Evolutionary conservation across 2,113 vertebrate species (phyloP).

Genomic region (Proteles cristata): DNA sequence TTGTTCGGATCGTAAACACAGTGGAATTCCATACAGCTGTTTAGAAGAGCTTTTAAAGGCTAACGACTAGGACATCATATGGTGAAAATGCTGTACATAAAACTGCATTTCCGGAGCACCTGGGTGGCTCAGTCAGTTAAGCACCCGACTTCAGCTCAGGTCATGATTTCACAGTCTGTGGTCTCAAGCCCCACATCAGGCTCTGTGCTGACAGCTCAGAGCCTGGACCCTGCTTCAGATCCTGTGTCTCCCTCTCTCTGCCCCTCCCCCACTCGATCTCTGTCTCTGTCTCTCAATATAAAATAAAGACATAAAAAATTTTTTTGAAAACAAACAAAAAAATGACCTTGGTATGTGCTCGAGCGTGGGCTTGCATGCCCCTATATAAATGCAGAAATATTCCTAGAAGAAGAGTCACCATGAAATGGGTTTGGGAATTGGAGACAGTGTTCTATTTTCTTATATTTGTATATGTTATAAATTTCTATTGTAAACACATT

Average conservation of each 20-base stretch:
- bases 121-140: too few species aligned
- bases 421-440: not conserved
- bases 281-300: too few species aligned
- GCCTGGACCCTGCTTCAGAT: too few species aligned
- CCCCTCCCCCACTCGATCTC: too few species aligned
- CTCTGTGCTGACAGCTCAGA: too few species aligned
- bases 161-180: too few species aligned
- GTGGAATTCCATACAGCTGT: not conserved
- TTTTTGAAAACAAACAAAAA: not conserved
- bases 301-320: too few species aligned
- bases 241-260: too few species aligned
- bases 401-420: not conserved
- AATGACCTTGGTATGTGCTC: not conserved
- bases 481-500: not conserved
- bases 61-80: not conserved
- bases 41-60: not conserved
- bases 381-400: not conserved
- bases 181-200: too few species aligned
- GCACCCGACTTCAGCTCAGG: too few species aligned
- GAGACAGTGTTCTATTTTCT: not conserved
- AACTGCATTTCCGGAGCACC: not conserved
- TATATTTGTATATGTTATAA: not conserved
- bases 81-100: not conserved
- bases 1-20: rapidly evolving
- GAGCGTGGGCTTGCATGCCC: rapidly evolving